A percentile compares a stretch with the other conserved stretches of the same genome.
Conservation (phyloP, 92 coral and sea anemone genomes). For the Desmophyllum pertusum region DNA sequence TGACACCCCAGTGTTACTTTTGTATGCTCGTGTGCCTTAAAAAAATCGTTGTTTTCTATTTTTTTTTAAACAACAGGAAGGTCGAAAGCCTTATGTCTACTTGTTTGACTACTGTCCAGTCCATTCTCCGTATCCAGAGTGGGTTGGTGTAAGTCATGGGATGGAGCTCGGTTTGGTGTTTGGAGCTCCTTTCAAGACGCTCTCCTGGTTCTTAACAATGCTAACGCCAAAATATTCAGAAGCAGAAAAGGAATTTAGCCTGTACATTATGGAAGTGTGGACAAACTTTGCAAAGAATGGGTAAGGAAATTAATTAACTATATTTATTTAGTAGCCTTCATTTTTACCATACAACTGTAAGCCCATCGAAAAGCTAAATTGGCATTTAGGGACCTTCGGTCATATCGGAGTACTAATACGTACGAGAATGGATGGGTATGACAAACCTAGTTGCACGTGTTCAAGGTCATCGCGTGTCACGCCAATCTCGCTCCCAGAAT, state of each 20-base stretch:
- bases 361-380: too few species aligned
- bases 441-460: too few species aligned
- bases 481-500: not conserved
- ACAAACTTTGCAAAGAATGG: conserved; percentile 86
- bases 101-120: conserved; percentile 41
- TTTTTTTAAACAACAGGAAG: conserved; percentile 2
- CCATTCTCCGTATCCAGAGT: conserved; percentile 11
- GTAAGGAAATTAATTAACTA: conserved; percentile 33
- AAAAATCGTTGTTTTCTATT: not conserved
- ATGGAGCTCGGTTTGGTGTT: not conserved
- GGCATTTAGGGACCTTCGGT: too few species aligned
- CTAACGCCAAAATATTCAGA: not conserved
- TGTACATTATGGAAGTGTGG: conserved; percentile 66
- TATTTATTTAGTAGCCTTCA: too few species aligned
- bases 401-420: not conserved
- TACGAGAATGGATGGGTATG: too few species aligned
- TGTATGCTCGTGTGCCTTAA: not conserved
- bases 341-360: too few species aligned
- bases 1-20: not conserved
- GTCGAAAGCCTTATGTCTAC: conserved; percentile 18
- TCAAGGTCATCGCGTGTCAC: not conserved
- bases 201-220: not conserved
- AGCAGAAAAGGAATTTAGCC: conserved; percentile 22
- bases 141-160: conserved; percentile 31
- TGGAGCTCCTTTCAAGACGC: conserved; percentile 3